phyloP scores from a whole-genome alignment of 1,140 invertebrate species.

The Solen grandis region DNA sequence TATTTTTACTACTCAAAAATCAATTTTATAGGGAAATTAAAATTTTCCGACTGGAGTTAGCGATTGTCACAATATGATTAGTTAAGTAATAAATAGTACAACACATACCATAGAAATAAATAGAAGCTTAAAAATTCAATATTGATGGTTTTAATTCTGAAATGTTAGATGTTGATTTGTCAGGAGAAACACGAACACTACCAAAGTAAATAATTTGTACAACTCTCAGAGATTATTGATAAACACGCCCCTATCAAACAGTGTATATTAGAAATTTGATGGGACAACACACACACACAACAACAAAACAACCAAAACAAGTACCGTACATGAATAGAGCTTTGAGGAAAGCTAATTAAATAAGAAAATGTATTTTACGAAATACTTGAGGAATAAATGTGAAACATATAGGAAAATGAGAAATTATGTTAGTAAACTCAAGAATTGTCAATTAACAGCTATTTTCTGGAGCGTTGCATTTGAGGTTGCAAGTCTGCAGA shows the following conservation, averaged over 20 bases:
- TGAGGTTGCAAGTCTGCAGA: slow-evolving; percentile 12
- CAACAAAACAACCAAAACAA: slow-evolving; percentile 15
- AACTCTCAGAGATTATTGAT: slow-evolving; percentile 35
- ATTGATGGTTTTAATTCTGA: too few relatives aligned
- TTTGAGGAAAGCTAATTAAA: slow-evolving; percentile 31
- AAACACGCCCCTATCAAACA: slow-evolving; percentile 36
- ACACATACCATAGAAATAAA: slow-evolving; percentile 16
- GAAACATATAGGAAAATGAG: slow-evolving; percentile 27
- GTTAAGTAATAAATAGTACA: slow-evolving; percentile 21
- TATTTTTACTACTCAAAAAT: slow-evolving; percentile 8
- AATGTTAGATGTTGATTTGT: too few relatives aligned
- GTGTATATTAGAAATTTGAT: slow-evolving; percentile 25
- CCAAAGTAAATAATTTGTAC: too few relatives aligned
- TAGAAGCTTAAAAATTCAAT: slow-evolving; percentile 37
- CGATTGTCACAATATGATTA: slow-evolving; percentile 52
- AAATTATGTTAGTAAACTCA: slow-evolving; percentile 29
- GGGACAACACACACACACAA: too few relatives aligned
- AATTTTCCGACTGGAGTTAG: slow-evolving; percentile 22
- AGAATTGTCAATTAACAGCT: background rate
- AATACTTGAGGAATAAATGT: too few relatives aligned
- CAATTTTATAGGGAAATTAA: slow-evolving; percentile 4
- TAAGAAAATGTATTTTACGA: slow-evolving; percentile 55
- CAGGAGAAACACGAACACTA: too few relatives aligned
- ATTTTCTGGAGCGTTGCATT: slow-evolving; percentile 24
- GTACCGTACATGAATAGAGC: too few relatives aligned